Evolutionary conservation across 2,113 vertebrate genomes (phyloP).

Genomic region (Ginglymostoma cirratum): DNA sequence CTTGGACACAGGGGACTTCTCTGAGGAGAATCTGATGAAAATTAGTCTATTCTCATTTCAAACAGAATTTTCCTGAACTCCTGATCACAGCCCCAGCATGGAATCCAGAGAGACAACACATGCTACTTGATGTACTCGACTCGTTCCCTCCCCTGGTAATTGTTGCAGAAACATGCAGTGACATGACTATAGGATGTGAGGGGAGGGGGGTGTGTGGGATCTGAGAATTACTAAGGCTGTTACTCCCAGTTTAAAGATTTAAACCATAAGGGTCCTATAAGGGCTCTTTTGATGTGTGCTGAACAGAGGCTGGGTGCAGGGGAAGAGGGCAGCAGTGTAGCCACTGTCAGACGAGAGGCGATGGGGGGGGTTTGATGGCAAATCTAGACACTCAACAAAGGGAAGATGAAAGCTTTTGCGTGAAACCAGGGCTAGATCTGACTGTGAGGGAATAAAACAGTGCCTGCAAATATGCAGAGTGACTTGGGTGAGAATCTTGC

Average conservation of each 20-base stretch:
- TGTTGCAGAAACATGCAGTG: conserved; percentile 82
- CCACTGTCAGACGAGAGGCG: conserved; percentile 66
- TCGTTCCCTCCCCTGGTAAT: conserved; percentile 83
- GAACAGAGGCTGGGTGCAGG: conserved; percentile 80
- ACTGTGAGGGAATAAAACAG: conserved; percentile 68
- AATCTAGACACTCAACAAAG: conserved; percentile 78
- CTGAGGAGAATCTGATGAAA: conserved; percentile 87
- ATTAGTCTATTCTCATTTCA: conserved; percentile 99
- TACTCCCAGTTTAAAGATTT: conserved; percentile 99
- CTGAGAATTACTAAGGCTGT: conserved; percentile 88
- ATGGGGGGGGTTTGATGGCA: not conserved
- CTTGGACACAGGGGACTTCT: conserved; percentile 85
- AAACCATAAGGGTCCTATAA: conserved; percentile 95
- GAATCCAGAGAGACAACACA: conserved; percentile 78
- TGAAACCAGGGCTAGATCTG: conserved; percentile 76
- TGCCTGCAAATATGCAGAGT: conserved; percentile 54
- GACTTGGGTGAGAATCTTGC: conserved; percentile 60
- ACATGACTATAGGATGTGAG: conserved; percentile 83
- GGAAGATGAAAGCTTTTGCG: conserved; percentile 86
- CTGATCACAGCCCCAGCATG: conserved; percentile 90
- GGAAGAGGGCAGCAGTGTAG: conserved; percentile 64
- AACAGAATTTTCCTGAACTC: conserved; percentile 96
- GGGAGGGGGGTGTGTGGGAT: conserved; percentile 49
- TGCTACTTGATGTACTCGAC: conserved; percentile 68
- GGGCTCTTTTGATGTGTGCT: conserved; percentile 94